Evolutionary conservation across 2,888 invertebrate species (phyloP), one percentile per base, ranked within the genome.

Genomic region (Trissolcus brochymenae): DNA sequence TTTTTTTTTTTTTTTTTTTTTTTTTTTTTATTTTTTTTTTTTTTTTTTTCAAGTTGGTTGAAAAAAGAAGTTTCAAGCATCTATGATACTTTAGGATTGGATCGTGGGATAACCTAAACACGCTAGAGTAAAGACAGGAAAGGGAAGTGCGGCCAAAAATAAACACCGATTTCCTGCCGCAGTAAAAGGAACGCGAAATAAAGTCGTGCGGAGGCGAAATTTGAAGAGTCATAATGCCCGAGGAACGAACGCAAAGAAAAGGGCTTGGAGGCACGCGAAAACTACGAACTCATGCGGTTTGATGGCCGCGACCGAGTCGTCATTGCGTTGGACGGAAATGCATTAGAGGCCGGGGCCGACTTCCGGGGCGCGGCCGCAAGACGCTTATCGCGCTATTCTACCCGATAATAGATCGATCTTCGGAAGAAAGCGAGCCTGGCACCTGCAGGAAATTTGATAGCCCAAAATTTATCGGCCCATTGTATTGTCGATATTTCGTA

Each of bases 341-440:
- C 85, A 85, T 87, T 86, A 86, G 82, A 85, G 83, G 82, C 85
- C 80, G 80, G 81, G 77, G 81, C 80, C 81, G 82, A 82, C 85
- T 85, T 82, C 84, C 75, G 61, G 76, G 70, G 62, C 35, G 43
- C 29, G 43, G 61, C 57, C 57, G 62, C 76, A 62, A 55, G 61
- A 66, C 54, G 51, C 43, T 55, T 35, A 46, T 46, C 19, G 17
- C 2, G 16, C 13, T 16, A n/a, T 25, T 40, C 17, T 7, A 19
- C 17, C 40, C 40, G 64, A 72, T 74, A 75, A 81, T 81, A 79
- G 83, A 84, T 80, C 72, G 60, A 56, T 68, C 66, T 75, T 54
- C 67, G 80, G 78, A 78, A 79, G 73, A 80, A 80, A 80, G 79
- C 78, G 78, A 72, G 81, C 79, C 73, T 73, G 78, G 60, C 72